Base-by-base conservation (phyloP, 2,113 vertebrate species). In the Chaetorhynchus papuensis region DNA sequence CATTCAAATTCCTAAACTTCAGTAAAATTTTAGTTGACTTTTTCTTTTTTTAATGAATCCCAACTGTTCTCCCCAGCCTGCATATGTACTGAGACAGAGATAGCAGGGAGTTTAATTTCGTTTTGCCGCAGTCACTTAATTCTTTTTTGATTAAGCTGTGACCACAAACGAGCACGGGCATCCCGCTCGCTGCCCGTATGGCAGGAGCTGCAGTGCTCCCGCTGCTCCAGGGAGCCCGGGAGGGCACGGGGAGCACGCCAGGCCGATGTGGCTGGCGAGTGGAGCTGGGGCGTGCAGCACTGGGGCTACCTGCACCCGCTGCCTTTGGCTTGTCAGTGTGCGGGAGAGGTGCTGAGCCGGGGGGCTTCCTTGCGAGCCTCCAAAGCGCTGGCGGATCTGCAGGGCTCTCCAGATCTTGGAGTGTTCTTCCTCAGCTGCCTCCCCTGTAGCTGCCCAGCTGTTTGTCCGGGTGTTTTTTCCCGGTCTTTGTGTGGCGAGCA, bases 221-320 rank as follows among this genome's bases (percentile, higher is more conserved):
- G 7, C 53, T n/a, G 10, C 60, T 56, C 12, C 33, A 6, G 69
- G 63, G 15, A 31, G 59, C n/a, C 53, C 5, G 5, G 54, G 24
- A 53, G 39, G 44, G 85, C 18, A 3, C 1, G 0, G 31, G 57
- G 37, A 37, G 22, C 0, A 1, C 1, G 4, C 64, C 9, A 20
- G 19, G 61, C 49, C 15, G 37, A 9, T 70, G 21, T 37, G 44
- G 11, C 15, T 18, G 28, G 5, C 2, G 33, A 12, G 33, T 1
- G 11, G 24, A 28, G 63, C 44, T 2, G 4, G 24, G 6, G 39
- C 21, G 20, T 15, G 35, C 53, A 39, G 57, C 3, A 0, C 44
- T 11, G 6, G 6, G 41, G 7, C 2, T 35, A 1, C 28, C 39
- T n/a, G 50, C 81, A 12, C 56, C 54, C 8, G 0, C 68, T 6